phyloP scores from a whole-genome alignment of 2,888 invertebrate genomes.

The Calliopum simillimum region DNA sequence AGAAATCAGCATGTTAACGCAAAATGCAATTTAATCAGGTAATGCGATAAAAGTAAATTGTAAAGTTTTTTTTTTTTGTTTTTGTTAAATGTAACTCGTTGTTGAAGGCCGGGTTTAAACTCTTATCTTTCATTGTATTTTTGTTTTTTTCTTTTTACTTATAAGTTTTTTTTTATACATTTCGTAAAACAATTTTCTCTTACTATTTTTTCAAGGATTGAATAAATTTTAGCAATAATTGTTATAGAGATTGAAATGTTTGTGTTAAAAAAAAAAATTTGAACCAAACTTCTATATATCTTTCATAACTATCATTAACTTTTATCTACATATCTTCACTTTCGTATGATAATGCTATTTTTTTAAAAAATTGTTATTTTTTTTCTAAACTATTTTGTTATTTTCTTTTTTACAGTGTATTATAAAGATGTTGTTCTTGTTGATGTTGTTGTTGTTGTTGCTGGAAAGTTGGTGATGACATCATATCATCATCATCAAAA shows the following conservation, averaged over 20 bases:
- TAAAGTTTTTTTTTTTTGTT: background rate
- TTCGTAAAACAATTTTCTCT: too few species aligned
- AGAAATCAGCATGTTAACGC: too few species aligned
- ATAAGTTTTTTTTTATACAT: too few species aligned
- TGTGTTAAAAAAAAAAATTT: too few species aligned
- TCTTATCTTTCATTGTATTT: background rate
- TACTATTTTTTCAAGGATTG: background rate
- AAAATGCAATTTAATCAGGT: too few species aligned
- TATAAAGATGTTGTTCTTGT: constrained; percentile 50
- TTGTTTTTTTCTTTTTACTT: background rate
- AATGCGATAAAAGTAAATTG: too few species aligned
- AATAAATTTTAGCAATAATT: constrained; percentile 4
- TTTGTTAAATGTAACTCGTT: background rate
- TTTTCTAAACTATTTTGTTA: constrained; percentile 17
- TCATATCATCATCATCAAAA: constrained; percentile 48
- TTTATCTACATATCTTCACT: background rate
- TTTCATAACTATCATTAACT: background rate
- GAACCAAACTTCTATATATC: background rate
- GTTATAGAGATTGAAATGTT: too few species aligned
- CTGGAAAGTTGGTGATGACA: constrained; percentile 31
- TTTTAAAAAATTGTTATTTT: background rate
- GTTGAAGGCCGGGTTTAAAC: background rate
- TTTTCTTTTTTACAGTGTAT: constrained; percentile 46
- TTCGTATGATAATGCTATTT: background rate
- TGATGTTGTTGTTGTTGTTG: constrained; percentile 30